phyloP scores from a whole-genome alignment of 2,888 invertebrate genomes.

The Andrena dorsata region DNA sequence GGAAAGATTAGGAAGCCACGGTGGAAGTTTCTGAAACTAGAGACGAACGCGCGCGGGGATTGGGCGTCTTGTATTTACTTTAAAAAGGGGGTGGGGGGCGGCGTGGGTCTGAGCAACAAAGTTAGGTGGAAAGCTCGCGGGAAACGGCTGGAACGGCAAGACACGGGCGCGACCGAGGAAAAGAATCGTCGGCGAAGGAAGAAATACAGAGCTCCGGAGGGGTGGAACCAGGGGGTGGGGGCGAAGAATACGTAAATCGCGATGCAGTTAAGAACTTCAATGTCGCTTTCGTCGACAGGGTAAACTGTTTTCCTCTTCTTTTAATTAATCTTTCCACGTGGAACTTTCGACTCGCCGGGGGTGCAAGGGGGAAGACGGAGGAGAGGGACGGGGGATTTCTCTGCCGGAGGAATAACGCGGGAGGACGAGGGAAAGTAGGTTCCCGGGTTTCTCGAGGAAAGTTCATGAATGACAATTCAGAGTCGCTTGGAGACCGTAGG shows the following conservation, averaged over 20 bases:
- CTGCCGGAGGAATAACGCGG: neutral
- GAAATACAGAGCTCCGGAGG: neutral
- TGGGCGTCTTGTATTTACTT: slow-evolving; percentile 3
- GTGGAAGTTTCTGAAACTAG: slow-evolving; percentile 11
- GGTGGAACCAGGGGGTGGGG: neutral
- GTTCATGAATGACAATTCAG: slow-evolving; percentile 26
- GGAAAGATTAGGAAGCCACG: slow-evolving; percentile 25
- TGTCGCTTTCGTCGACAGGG: slow-evolving; percentile 21
- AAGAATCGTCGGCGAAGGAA: slow-evolving; percentile 1
- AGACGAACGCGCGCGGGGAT: neutral
- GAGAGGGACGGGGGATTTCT: neutral
- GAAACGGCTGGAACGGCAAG: neutral
- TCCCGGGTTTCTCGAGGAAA: slow-evolving; percentile 16
- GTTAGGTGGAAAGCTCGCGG: slow-evolving; percentile 3
- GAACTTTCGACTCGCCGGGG: slow-evolving; percentile 7
- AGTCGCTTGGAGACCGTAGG: neutral
- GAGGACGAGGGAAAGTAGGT: neutral
- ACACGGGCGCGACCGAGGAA: neutral
- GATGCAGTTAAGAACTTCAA: slow-evolving; percentile 34
- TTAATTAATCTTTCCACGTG: slow-evolving; percentile 41
- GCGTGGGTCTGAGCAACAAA: neutral
- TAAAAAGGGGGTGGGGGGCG: neutral
- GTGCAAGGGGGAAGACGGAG: neutral
- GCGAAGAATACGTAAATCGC: slow-evolving; percentile 23
- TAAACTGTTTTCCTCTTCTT: slow-evolving; percentile 32